Base-by-base conservation (phyloP, 2,797 vertebrate species). In the Salarias fasciatus region DNA sequence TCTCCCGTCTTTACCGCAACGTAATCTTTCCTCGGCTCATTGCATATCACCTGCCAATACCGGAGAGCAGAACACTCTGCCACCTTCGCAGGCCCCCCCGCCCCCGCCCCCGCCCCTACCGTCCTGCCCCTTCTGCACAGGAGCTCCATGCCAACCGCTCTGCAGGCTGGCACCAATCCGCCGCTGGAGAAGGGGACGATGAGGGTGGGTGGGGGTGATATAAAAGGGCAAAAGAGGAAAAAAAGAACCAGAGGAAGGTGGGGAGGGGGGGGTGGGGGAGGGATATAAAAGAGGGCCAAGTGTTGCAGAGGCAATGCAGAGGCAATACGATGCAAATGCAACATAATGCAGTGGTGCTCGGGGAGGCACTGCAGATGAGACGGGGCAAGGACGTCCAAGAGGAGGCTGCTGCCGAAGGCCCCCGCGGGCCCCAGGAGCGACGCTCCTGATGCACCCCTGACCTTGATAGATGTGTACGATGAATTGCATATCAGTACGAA, bases 301-400 rank as follows among this genome's bases (percentile, higher is more conserved):
- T 64, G 69, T 75, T 83, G 88, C 83, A 79, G 84, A 85, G 84
- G 83, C 82, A 83, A 83, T 91, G 88, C 88, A 73, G 88, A 86
- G 88, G 83, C 77, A 76, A 88, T 82, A 77, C 57, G 79, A 91
- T 88, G 87, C 82, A 88, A 87, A 91, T 89, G 79, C 84, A 86
- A 85, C 84, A 86, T 84, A 89, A 91, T 89, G 88, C 89, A 87
- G 86, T 73, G 85, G 76, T 75, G 81, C 63, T 11, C 67, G 61
- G 66, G 56, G 66, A 64, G 69, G 71, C 68, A 77, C 13, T 85
- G 86, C 82, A 84, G 84, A 78, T 63, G 76, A 82, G 84, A 78
- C 37, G 1, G 41, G 63, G 46, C 69, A 84, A 87, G 79, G 85
- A 68, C 72, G 1, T 80, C 68, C 73, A 53, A 63, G 52, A 38